Evolutionary conservation across 2,113 vertebrate species (phyloP).

Genomic region (Triplophysa rosa): DNA sequence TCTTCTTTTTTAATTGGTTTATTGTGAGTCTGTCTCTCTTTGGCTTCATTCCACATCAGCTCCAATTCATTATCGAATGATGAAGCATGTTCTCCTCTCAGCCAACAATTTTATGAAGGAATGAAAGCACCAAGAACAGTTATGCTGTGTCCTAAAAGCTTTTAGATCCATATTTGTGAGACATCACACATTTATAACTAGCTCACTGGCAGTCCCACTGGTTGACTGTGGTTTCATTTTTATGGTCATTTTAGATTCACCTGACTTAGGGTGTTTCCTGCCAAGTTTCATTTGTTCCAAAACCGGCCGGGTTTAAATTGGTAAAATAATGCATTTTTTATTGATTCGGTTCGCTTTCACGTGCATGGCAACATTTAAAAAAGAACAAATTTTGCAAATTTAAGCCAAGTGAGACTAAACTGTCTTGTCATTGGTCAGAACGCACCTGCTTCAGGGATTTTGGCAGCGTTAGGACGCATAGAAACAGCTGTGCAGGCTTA

Average conservation of each 20-base stretch:
- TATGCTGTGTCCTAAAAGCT: neutral
- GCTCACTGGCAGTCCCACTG: neutral
- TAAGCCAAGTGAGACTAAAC: no score
- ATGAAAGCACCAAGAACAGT: neutral
- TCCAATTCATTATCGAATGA: conserved; percentile 14
- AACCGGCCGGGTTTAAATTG: no score
- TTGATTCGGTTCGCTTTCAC: no score
- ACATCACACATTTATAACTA: neutral
- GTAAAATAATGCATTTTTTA: no score
- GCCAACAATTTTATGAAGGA: neutral
- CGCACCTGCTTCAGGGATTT: no score
- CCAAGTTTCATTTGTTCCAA: no score
- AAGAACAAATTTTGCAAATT: no score
- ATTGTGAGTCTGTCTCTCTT: conserved; percentile 36
- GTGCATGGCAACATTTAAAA: no score
- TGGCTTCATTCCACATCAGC: conserved; percentile 35
- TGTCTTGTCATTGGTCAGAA: no score
- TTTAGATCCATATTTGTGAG: neutral
- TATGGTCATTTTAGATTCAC: neutral
- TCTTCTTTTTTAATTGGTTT: conserved; percentile 48
- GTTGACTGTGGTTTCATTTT: neutral
- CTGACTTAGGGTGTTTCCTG: no score
- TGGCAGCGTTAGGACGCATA: no score
- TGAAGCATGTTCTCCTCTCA: conserved; percentile 15
- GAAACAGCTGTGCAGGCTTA: no score